Percentiles rank a stretch among this genome's conserved stretches.
phyloP scores from a whole-genome alignment of 2,888 invertebrate genomes.

The Heteropelma amictum region DNA sequence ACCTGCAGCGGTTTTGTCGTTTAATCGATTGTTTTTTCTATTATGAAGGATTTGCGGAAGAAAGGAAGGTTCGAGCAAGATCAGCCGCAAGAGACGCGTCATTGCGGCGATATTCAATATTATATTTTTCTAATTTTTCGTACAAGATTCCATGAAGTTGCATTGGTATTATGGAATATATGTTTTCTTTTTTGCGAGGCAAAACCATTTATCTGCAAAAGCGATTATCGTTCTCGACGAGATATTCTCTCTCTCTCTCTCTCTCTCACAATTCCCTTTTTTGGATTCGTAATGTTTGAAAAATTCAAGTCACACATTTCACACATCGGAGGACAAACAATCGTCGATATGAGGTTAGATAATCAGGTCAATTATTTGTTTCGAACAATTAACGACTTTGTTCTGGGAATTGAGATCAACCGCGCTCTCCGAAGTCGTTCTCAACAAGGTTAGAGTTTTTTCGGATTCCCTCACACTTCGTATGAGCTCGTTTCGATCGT shows the following conservation, averaged over 20 bases:
- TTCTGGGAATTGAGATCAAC: conserved; percentile 57
- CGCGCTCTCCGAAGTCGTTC: conserved; percentile 66
- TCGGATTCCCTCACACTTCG: conserved; percentile 67
- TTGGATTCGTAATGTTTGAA: not conserved
- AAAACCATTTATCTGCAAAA: conserved; percentile 6
- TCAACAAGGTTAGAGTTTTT: conserved; percentile 63
- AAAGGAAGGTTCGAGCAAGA: not conserved
- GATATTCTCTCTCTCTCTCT: not conserved
- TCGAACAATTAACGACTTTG: conserved; percentile 71
- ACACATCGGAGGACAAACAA: conserved; percentile 5
- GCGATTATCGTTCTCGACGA: not conserved
- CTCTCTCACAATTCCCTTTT: not conserved
- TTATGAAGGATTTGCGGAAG: not conserved
- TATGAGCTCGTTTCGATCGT: conserved; percentile 66
- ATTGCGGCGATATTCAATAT: conserved; percentile 2
- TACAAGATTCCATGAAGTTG: conserved; percentile 30
- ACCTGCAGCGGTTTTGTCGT: conserved; percentile 58
- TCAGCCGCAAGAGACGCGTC: not conserved
- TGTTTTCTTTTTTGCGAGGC: conserved; percentile 26
- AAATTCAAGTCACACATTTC: conserved; percentile 9
- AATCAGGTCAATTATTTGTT: conserved; percentile 72
- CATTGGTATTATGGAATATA: conserved; percentile 2
- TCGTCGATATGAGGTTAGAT: conserved; percentile 57
- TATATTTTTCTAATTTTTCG: conserved; percentile 18
- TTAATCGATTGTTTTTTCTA: not conserved